Conservation (phyloP, 2,888 invertebrate genomes). For the Neoascia interrupta region DNA sequence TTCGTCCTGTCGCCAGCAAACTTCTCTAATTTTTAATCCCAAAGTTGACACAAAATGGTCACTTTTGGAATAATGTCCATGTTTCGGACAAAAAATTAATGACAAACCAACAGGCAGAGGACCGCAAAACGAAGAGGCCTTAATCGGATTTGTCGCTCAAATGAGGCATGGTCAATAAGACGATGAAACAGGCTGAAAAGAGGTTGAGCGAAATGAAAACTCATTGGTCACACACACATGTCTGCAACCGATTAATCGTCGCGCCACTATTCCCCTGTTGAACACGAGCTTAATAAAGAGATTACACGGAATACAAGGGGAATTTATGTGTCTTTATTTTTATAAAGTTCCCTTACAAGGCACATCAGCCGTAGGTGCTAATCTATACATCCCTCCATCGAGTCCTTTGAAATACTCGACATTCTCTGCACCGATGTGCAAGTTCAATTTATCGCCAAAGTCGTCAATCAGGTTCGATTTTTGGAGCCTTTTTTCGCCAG, state of each 20-base stretch:
- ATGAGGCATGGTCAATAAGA: constrained; percentile 70
- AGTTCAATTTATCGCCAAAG: constrained; percentile 62
- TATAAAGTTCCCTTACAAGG: neutral
- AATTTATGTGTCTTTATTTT: neutral
- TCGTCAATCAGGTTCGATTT: constrained; percentile 73
- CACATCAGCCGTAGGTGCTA: neutral
- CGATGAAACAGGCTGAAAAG: constrained; percentile 37
- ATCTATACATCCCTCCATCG: constrained; percentile 56
- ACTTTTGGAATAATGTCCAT: constrained; percentile 40
- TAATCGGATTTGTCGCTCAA: constrained; percentile 72
- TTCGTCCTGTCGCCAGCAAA: no score
- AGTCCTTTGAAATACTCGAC: constrained; percentile 40
- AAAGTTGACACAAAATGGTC: constrained; percentile 57
- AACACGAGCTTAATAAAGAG: constrained; percentile 37
- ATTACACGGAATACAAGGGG: constrained; percentile 17
- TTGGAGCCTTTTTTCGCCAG: constrained; percentile 72
- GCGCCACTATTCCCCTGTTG: neutral
- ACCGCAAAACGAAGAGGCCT: constrained; percentile 4
- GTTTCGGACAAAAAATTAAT: constrained; percentile 23
- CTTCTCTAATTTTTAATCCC: constrained; percentile 62
- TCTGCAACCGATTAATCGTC: neutral
- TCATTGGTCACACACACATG: neutral
- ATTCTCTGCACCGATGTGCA: constrained; percentile 7
- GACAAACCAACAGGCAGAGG: neutral
- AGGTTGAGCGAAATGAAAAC: constrained; percentile 3